Evolutionary conservation across 2,888 invertebrate species (phyloP).

Genomic region (Cetonia aurata): DNA sequence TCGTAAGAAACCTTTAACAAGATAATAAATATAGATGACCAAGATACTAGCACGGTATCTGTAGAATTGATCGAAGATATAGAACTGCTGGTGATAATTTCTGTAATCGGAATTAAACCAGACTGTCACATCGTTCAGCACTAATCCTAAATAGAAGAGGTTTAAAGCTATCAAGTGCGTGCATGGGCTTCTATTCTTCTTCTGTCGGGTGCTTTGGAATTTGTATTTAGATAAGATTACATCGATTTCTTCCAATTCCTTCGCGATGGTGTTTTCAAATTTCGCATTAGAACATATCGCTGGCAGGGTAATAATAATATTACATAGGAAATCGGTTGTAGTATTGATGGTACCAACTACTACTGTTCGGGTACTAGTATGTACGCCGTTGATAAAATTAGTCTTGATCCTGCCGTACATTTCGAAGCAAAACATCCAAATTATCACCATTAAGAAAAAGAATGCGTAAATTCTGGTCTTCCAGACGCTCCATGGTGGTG

Average conservation of each 20-base stretch:
- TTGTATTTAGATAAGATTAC: not conserved
- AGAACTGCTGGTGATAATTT: not conserved
- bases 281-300: not conserved
- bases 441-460: not conserved
- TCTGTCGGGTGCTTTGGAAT: not conserved
- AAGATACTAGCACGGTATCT: slow-evolving; percentile 4
- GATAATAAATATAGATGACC: not conserved
- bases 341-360: slow-evolving; percentile 18
- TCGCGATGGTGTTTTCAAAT: not conserved
- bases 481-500: not conserved
- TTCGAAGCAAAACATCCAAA: not conserved
- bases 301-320: not conserved
- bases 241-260: not conserved
- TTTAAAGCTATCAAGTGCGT: not conserved
- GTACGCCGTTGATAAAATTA: not conserved
- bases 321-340: not conserved
- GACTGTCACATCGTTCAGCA: not conserved
- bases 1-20: not conserved
- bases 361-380: not conserved
- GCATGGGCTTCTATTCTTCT: not conserved
- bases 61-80: slow-evolving; percentile 4
- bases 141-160: not conserved
- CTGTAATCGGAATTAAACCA: not conserved
- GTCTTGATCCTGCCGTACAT: not conserved
- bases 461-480: not conserved